Evolutionary conservation across 2,888 invertebrate genomes (phyloP).

Genomic region (Drosophila acutilabella): DNA sequence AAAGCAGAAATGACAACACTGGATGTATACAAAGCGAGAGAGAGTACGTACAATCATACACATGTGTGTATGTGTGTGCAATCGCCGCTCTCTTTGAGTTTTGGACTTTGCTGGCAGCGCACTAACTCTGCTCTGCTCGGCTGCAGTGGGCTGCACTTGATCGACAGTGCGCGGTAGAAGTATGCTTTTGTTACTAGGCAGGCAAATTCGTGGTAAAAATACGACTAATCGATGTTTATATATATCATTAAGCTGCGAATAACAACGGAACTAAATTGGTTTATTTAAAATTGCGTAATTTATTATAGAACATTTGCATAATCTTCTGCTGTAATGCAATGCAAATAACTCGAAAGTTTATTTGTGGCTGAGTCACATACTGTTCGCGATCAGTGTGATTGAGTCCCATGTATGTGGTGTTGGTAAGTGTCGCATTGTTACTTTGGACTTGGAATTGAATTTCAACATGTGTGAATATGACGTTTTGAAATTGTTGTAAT

Average conservation of each 20-base stretch:
- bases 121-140: conserved; percentile 11
- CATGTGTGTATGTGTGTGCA: conserved; percentile 9
- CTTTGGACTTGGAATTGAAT: conserved; percentile 67
- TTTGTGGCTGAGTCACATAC: conserved; percentile 5
- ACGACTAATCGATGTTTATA: too few relatives aligned
- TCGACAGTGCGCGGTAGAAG: conserved; percentile 47
- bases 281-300: too few relatives aligned
- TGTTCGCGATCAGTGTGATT: conserved; percentile 29
- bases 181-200: conserved; percentile 25
- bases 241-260: too few relatives aligned
- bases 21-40: conserved; percentile 6
- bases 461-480: conserved; percentile 60
- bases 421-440: conserved; percentile 56
- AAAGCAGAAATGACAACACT: too few relatives aligned
- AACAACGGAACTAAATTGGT: too few relatives aligned
- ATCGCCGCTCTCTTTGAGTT: conserved; percentile 35
- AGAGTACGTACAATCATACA: neutral
- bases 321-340: too few relatives aligned
- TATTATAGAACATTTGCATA: too few relatives aligned
- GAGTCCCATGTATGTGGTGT: conserved; percentile 34
- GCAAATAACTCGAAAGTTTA: too few relatives aligned
- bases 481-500: conserved; percentile 64
- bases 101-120: conserved; percentile 48
- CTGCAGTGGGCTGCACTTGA: conserved; percentile 47
- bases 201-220: neutral